Base-by-base conservation (phyloP, 2,888 invertebrate species). In the Dryococelus australis region DNA sequence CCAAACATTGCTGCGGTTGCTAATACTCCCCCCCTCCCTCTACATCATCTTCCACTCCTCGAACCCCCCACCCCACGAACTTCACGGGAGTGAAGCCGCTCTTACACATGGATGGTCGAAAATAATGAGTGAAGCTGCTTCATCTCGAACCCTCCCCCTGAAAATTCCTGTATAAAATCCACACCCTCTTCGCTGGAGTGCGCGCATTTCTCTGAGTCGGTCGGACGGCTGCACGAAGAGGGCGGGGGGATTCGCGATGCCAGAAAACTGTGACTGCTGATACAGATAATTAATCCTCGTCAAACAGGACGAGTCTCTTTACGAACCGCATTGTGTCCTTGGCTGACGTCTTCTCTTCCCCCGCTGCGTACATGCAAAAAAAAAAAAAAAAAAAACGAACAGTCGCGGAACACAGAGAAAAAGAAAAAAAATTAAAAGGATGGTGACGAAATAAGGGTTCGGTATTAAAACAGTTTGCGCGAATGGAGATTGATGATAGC, bases 251-350 rank as follows among this genome's bases (percentile, higher is more conserved):
- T 20, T 13, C 10, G 65, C 20, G n/a, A n/a, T 24, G 20, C 65
- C 65, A 65, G 65, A 16, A 20, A 47, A 24, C 65, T 65, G 65
- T 8, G 24, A n/a, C 65, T 65, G 65, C 20, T 65, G 65, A 65
- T 65, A 65, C 65, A 65, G 65, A 65, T 65, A 65, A 65, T 65
- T 65, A 65, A 65, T 65, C 65, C 65, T 65, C 65, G 65, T 65
- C 65, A 65, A 65, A 65, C 65, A 65, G n/a, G 65, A 65, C 65
- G 65, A 65, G 65, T 16, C 65, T 24, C 65, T 24, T 2, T 65
- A 24, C 65, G 35, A 35, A 35, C 35, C 8, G 12, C 65, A 65
- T 65, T 65, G 65, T 65, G 65, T 24, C 65, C 65, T 65, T 65
- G 24, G 24, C 51, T 20, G 51, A 20, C 51, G 20, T 20, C 20